Percentiles rank a stretch among this genome's conserved stretches.
phyloP scores from a whole-genome alignment of 2,797 vertebrate genomes.

The Myripristis murdjan region DNA sequence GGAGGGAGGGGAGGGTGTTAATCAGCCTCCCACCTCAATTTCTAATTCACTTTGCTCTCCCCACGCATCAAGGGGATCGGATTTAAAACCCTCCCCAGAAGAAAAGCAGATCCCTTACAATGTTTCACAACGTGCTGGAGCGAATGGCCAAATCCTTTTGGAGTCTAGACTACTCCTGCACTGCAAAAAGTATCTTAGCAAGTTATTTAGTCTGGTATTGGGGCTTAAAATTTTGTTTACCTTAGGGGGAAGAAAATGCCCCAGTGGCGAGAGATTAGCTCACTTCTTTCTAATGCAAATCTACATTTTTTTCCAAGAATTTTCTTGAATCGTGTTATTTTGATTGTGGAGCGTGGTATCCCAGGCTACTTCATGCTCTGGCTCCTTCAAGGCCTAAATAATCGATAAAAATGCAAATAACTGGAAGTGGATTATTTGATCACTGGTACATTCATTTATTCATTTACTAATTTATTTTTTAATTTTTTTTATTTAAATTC shows the following conservation, averaged over 20 bases:
- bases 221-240: neutral
- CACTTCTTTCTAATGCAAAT: too few relatives aligned
- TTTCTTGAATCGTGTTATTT: too few relatives aligned
- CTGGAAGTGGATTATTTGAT: too few relatives aligned
- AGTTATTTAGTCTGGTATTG: neutral
- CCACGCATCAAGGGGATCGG: constrained; percentile 81
- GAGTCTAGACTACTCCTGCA: constrained; percentile 7
- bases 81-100: constrained; percentile 63
- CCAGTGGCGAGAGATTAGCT: too few relatives aligned
- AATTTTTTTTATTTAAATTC: too few relatives aligned
- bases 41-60: constrained; percentile 81
- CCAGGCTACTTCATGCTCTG: too few relatives aligned
- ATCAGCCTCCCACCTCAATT: constrained; percentile 72
- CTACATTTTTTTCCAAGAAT: too few relatives aligned
- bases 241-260: neutral
- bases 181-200: neutral
- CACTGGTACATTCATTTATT: too few relatives aligned
- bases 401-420: too few relatives aligned
- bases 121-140: constrained; percentile 64
- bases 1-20: constrained; percentile 27
- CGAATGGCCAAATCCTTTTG: constrained; percentile 35
- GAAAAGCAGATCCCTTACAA: constrained; percentile 64
- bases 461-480: too few relatives aligned
- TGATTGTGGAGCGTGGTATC: too few relatives aligned
- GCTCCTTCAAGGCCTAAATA: too few relatives aligned